Percentiles rank a stretch among this genome's conserved stretches.
These are phyloP conservation scores for Pantherophis guttatus DNA, from an alignment of 2,113 vertebrate species.

Conservation along the genomic window DNA sequence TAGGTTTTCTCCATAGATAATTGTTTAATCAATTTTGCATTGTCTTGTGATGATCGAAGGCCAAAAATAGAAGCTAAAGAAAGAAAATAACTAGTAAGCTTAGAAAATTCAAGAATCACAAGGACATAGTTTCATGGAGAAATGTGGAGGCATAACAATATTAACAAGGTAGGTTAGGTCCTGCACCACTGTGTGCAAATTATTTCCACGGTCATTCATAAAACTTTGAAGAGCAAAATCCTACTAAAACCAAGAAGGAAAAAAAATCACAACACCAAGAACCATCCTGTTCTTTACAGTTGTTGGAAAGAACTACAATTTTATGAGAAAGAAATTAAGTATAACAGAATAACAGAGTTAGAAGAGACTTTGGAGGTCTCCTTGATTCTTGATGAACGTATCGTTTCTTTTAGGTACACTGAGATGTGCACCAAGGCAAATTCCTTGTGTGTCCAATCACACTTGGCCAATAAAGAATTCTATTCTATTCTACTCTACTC, in stretches of 20 bases:
- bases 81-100: neutral
- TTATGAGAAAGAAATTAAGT: constrained; percentile 48
- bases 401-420: too few species aligned
- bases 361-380: too few species aligned
- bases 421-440: too few species aligned
- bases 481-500: too few species aligned
- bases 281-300: constrained; percentile 38
- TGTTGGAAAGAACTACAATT: constrained; percentile 50
- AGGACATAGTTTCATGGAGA: neutral
- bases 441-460: too few species aligned
- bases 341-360: too few species aligned
- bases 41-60: neutral
- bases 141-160: neutral
- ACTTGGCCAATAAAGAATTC: too few species aligned
- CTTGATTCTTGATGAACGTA: too few species aligned
- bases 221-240: neutral
- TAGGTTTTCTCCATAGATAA: neutral
- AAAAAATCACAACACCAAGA: constrained; percentile 11
- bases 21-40: neutral
- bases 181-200: neutral
- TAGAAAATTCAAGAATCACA: neutral
- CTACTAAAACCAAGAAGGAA: neutral
- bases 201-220: too few species aligned
- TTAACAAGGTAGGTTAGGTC: neutral
- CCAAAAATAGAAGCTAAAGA: neutral